These are phyloP conservation scores for Drosophila orosa DNA, from an alignment of 1,140 invertebrate genomes.

Conservation along the genomic window DNA sequence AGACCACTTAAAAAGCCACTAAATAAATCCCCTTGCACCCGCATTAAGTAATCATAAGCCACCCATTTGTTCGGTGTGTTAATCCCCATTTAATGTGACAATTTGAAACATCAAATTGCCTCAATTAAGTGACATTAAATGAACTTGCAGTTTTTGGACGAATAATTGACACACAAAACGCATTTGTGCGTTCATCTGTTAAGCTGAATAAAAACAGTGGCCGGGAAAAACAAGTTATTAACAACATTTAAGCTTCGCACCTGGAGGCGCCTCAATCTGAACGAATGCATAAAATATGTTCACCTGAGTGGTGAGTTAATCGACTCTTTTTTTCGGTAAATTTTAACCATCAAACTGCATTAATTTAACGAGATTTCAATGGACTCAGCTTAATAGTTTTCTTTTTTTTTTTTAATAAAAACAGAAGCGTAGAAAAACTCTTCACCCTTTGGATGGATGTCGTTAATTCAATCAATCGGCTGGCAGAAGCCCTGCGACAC, in stretches of 20 bases:
- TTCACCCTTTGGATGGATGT: constrained; percentile 23
- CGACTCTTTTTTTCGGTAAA: constrained; percentile 17
- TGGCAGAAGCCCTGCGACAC: constrained; percentile 20
- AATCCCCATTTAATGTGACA: not conserved
- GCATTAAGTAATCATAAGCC: not conserved
- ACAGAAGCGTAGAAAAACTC: too few relatives aligned
- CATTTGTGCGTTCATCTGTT: constrained; percentile 28
- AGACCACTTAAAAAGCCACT: not conserved
- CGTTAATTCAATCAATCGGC: constrained; percentile 69
- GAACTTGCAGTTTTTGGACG: not conserved
- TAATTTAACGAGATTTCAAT: constrained; percentile 33
- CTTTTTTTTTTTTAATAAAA: constrained; percentile 6
- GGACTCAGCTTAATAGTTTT: constrained; percentile 7
- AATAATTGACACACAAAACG: constrained; percentile 22
- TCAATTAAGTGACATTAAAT: constrained; percentile 25
- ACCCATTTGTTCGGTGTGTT: not conserved
- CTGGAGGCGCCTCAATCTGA: not conserved
- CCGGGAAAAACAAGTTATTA: not conserved
- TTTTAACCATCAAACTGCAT: constrained; percentile 28
- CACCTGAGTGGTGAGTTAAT: constrained; percentile 35
- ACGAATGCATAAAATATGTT: constrained; percentile 39
- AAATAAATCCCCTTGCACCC: not conserved
- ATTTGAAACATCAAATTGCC: not conserved
- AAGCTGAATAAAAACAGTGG: constrained; percentile 1
- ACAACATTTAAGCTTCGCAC: constrained; percentile 23